Conservation (phyloP, 2,888 invertebrate species). For the Timema cristinae region DNA sequence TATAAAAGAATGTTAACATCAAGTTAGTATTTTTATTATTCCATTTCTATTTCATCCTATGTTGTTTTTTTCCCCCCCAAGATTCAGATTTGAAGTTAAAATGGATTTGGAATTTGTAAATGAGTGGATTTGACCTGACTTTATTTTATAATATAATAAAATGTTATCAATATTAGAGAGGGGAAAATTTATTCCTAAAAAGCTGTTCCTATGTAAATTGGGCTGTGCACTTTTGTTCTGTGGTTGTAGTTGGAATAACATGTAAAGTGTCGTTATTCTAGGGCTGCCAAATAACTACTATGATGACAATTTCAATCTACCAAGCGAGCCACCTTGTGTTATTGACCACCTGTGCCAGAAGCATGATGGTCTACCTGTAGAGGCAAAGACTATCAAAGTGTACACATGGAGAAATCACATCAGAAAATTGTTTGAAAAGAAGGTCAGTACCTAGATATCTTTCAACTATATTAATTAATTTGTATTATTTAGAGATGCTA, state of each 20-base stretch:
- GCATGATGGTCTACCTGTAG: conserved; percentile 77
- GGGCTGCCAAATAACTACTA: conserved; percentile 70
- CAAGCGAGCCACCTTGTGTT: conserved; percentile 71
- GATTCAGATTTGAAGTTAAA: no score
- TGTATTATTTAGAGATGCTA: no score
- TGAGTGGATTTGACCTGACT: not conserved
- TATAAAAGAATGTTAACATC: no score
- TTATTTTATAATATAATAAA: not conserved
- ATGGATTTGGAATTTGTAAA: no score
- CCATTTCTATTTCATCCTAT: no score
- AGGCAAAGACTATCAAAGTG: conserved; percentile 86
- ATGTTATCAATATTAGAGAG: not conserved
- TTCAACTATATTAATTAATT: no score
- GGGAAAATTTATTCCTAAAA: not conserved
- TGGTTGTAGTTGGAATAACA: not conserved
- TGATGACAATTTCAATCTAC: conserved; percentile 54
- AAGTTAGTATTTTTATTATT: no score
- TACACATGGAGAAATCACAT: conserved; percentile 81
- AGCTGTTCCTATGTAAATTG: not conserved
- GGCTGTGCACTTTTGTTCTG: not conserved
- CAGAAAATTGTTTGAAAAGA: conserved; percentile 67
- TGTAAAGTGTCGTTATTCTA: conserved; percentile 38
- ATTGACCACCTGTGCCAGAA: conserved; percentile 76
- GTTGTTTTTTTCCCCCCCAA: no score
- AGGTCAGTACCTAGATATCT: conserved; percentile 45